Base-by-base conservation (phyloP, 1,140 invertebrate species). In the Drosophila saltans region DNA sequence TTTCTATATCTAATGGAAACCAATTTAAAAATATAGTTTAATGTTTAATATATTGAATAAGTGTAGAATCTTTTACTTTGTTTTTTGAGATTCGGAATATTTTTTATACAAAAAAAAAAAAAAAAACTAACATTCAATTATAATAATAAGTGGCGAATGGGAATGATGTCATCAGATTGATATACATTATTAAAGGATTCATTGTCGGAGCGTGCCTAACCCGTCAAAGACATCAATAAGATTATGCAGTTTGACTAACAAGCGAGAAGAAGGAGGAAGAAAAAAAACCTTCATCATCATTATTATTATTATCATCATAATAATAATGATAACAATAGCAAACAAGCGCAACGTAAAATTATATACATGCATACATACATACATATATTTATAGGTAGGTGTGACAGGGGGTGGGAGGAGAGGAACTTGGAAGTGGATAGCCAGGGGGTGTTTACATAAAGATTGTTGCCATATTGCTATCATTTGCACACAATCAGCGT, bases 401-500 rank as follows among this genome's bases (percentile, higher is more conserved):
- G 45, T 28, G 24, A 8, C 11, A 7, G 4, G 1, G 11, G 8
- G 0, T 21, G 57, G n/a, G 0, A 3, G 24, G 4, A 26, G 1
- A 7, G 24, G 11, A 16, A 16, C 16, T 16, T 16, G 55, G 36
- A 24, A n/a, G 45, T 30, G 28, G 28, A 36, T 36, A 36, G 33
- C 33, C 33, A 7, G 33, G 33, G 33, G 33, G 33, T 58, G 4
- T 26, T 55, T 69, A 81, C 78, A 83, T 83, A 83, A 89, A 88
- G 84, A 88, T 88, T 89, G 83, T 88, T 83, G 73, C 80, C 83
- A 88, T 88, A 88, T 88, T 89, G 83, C 83, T 88, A 88, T 88
- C 84, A 88, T 88, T 89, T 88, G 84, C 83, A 88, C 83, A 83
- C 83, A 88, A 88, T 88, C 83, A 89, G 62, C 66, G 65, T 56